Evolutionary conservation across 2,888 invertebrate genomes (phyloP), one percentile per base, ranked within the genome.

Genomic region (Tenthredo notha): DNA sequence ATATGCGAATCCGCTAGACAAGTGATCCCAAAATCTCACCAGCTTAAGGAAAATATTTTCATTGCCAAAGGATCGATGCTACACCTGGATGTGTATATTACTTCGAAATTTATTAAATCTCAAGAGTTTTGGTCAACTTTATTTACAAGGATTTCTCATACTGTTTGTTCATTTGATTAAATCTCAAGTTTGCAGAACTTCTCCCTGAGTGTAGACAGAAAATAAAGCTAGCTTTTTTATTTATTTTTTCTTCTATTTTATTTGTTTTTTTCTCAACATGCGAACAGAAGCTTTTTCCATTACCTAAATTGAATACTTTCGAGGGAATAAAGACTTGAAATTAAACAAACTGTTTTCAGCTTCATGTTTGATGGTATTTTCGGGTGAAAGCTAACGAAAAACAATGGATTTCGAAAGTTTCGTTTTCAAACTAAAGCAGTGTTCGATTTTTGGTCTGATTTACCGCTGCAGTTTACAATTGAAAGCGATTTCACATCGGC

Each of bases 1-100:
- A 80, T 80, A 80, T 80, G 80, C n/a, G 61, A 80, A 80, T 40
- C 80, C 61, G 80, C 80, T 80, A 61, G 80, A 58, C 80, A 61
- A 80, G 80, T 80, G 21, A 61, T 80, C 40, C 61, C 80, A 25
- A 21, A 40, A 61, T 61, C 61, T 33, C 50, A 77, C 29, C 77
- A 54, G 77, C 54, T 77, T 33, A 29, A 54, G 10, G 54, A 77
- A 77, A 67, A 67, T 67, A 67, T 67, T 67, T 15, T 67, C 33
- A 67, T 67, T 67, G 15, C 18, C 18, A 18, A 25, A 33, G 67
- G 67, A 67, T 67, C 67, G 18, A 67, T 10, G 29, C n/a, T 33
- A 65, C 65, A 50, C 18, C 50, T 18, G 2, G 0, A 43, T 1
- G 10, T 10, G 0, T 10, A 10, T 43, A 43, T 2, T 43, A 43